Evolutionary conservation across 2,113 vertebrate genomes (phyloP).

Genomic region (Phocoena phocoena): DNA sequence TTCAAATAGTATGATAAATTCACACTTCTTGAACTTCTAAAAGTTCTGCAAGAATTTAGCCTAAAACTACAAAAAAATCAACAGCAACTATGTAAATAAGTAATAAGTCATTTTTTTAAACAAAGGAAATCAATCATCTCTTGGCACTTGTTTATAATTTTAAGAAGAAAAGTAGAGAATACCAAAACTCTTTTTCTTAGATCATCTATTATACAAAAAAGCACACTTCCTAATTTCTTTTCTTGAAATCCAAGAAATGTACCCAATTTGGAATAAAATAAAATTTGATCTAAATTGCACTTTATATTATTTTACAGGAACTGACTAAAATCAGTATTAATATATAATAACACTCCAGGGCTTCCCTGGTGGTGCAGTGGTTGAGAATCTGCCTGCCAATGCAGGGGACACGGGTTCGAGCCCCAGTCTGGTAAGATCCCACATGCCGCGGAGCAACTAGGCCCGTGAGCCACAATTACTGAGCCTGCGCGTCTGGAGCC

Average conservation of each 20-base stretch:
- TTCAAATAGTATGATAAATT: background rate
- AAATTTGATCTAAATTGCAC: background rate
- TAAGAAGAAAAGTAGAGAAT: background rate
- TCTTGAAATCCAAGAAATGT: background rate
- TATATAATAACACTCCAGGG: too few species aligned
- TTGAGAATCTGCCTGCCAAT: too few species aligned
- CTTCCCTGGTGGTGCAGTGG: too few species aligned
- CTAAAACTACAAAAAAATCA: background rate
- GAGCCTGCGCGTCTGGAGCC: too few species aligned
- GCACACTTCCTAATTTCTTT: background rate
- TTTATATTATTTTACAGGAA: background rate
- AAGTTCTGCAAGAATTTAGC: background rate
- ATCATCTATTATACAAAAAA: background rate
- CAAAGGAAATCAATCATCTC: background rate
- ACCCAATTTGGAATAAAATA: background rate
- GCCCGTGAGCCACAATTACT: too few species aligned
- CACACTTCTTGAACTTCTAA: background rate
- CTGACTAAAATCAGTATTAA: background rate
- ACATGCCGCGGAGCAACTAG: too few species aligned
- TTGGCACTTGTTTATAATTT: background rate
- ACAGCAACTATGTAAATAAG: background rate
- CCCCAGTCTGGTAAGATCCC: too few species aligned
- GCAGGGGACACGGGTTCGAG: too few species aligned
- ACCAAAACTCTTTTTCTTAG: background rate
- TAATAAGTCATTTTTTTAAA: background rate